Base-by-base conservation (phyloP, 2,888 invertebrate genomes). In the Odontomyia ornata region DNA sequence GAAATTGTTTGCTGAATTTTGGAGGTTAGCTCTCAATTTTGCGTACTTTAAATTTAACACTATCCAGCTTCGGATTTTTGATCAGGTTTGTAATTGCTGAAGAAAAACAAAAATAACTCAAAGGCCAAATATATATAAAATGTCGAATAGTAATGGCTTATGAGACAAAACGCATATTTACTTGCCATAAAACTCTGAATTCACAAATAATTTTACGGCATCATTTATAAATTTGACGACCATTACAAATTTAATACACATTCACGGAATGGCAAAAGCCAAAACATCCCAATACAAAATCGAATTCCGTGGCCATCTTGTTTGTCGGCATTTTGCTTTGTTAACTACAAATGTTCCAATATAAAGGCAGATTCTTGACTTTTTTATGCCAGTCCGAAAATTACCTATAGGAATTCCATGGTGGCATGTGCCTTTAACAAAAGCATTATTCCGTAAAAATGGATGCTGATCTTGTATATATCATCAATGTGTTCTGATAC, bases 391-490 rank as follows among this genome's bases (percentile, higher is more conserved):
- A 69, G 25, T 1, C 21, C 15, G 25, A 43, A 69, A 69, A 69
- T 69, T 69, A 47, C 69, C 69, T 25, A 47, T 27, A 46, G 15
- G 46, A 69, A 69, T 69, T 69, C 27, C 11, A 47, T 25, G 46
- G 46, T 69, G 69, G 69, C 69, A 69, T 69, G 69, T 69, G 69
- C 69, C 69, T 30, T 18, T 25, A 69, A 69, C 25, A 23, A 47
- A 69, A 25, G 47, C 15, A 69, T 69, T 9, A 69, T 69, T 69
- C 46, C 69, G 69, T 69, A 46, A 69, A 69, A 69, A 69, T 69
- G 69, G 69, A 69, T 47, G 47, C 13, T 52, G 52, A 52, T 52
- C 52, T 36, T 36, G n/a, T n/a, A n/a, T n/a, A n/a, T n/a, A n/a
- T n/a, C n/a, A n/a, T n/a, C n/a, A n/a, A n/a, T n/a, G n/a, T n/a